Conservation (phyloP, 2,113 vertebrate species). For the Aviceda subcristata region DNA sequence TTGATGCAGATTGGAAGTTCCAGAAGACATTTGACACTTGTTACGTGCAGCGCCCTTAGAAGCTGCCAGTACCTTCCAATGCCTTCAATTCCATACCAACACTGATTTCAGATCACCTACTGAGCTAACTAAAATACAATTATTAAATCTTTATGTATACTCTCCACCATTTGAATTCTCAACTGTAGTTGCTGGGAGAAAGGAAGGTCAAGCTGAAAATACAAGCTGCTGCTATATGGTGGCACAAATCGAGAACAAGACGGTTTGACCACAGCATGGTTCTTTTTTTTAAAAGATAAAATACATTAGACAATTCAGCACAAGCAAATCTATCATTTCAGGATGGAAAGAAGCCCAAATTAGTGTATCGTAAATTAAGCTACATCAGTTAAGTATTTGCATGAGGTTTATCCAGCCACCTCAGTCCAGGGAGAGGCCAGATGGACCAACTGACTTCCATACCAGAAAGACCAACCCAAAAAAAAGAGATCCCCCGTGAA, state of each 20-base stretch:
- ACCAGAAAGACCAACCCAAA: neutral
- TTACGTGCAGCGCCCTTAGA: neutral
- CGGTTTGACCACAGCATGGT: neutral
- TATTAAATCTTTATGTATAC: neutral
- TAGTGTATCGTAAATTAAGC: neutral
- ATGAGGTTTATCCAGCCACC: neutral
- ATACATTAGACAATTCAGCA: neutral
- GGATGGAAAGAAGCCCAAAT: neutral
- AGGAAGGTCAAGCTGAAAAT: constrained; percentile 6
- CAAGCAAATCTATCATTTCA: neutral
- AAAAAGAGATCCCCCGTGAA: neutral
- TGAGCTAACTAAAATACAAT: neutral
- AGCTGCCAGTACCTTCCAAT: neutral
- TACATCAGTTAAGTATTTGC: neutral
- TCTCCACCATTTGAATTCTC: neutral
- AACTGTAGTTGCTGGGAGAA: neutral
- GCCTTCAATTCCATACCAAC: neutral
- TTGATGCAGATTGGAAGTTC: neutral
- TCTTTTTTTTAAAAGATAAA: neutral
- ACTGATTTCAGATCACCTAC: neutral
- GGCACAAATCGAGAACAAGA: neutral
- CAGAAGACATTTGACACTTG: neutral
- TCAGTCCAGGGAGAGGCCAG: neutral
- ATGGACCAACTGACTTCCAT: neutral
- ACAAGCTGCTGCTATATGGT: neutral